Evolutionary conservation across 2,888 invertebrate genomes (phyloP).

Genomic region (Sphinx pinastri): DNA sequence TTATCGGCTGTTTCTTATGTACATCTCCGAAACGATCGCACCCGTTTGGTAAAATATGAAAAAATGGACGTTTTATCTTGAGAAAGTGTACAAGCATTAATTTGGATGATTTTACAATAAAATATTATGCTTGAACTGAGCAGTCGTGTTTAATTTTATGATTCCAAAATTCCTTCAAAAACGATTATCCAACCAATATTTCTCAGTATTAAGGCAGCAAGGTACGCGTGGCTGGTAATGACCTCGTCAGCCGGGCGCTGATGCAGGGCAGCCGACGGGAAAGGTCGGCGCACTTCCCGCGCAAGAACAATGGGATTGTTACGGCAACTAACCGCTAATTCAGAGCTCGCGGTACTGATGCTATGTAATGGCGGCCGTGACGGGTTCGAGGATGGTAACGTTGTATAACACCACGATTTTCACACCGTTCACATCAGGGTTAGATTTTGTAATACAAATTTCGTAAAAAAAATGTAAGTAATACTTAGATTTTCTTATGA

Average conservation of each 20-base stretch:
- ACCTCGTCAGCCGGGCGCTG: slow-evolving; percentile 10
- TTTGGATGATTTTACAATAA: too few relatives aligned
- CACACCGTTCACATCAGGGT: neutral
- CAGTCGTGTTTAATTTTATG: neutral
- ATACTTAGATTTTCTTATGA: too few relatives aligned
- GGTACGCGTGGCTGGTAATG: neutral
- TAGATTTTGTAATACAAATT: neutral
- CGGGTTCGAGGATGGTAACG: neutral
- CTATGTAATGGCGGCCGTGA: neutral
- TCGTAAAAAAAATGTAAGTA: too few relatives aligned
- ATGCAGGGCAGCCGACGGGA: slow-evolving; percentile 17
- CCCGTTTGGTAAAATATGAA: too few relatives aligned
- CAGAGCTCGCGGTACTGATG: neutral
- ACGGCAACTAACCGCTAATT: slow-evolving; percentile 18
- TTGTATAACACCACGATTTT: neutral
- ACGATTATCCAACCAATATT: too few relatives aligned
- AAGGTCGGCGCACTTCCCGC: slow-evolving; percentile 24
- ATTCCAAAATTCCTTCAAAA: too few relatives aligned
- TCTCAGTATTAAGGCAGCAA: too few relatives aligned
- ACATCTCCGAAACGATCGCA: too few relatives aligned
- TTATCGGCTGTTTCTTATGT: too few relatives aligned
- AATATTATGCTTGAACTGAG: too few relatives aligned
- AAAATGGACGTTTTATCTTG: too few relatives aligned
- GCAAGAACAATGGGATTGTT: slow-evolving; percentile 8
- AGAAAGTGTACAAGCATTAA: too few relatives aligned